Evolutionary conservation across 2,888 invertebrate species (phyloP).

Genomic region (Cryptocephalus primarius): DNA sequence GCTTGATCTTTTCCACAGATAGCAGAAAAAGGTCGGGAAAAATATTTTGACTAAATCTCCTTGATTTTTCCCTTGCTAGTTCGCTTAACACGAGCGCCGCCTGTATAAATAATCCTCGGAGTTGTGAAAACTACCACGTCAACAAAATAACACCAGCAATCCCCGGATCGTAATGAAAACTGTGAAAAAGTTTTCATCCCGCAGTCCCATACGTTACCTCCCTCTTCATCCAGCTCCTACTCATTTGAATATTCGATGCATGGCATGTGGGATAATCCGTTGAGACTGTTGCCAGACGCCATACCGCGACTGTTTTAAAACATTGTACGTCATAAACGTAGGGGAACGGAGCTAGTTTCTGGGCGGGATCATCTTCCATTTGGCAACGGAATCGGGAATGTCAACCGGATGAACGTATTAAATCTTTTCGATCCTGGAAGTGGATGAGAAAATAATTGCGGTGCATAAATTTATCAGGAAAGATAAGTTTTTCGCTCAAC

Average conservation of each 20-base stretch:
- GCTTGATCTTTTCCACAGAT: too few species aligned
- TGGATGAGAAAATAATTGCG: conserved; percentile 7
- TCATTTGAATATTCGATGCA: conserved; percentile 23
- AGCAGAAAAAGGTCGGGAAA: too few species aligned
- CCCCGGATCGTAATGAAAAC: too few species aligned
- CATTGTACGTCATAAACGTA: conserved; percentile 35
- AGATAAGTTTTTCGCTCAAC: too few species aligned
- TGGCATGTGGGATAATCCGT: conserved; percentile 18
- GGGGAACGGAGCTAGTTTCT: conserved; percentile 33
- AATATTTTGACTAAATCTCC: too few species aligned
- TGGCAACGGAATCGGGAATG: conserved; percentile 36
- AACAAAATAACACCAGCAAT: too few species aligned
- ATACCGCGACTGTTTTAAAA: conserved; percentile 24
- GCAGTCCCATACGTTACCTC: conserved; percentile 8
- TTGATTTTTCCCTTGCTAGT: too few species aligned
- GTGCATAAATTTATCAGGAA: conserved; percentile 4
- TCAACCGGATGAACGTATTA: conserved; percentile 29
- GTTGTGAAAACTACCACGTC: too few species aligned
- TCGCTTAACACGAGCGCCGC: too few species aligned
- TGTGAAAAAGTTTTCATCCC: not conserved
- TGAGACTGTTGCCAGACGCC: conserved; percentile 32
- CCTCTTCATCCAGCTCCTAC: conserved; percentile 15
- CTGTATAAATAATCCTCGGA: too few species aligned
- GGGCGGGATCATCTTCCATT: conserved; percentile 39
- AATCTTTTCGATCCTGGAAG: conserved; percentile 13